A percentile compares a stretch with the other conserved stretches of the same genome.
These are phyloP conservation scores for Chaetoderma sp. DNA, from an alignment of 2,888 invertebrate species.

Conservation along the genomic window DNA sequence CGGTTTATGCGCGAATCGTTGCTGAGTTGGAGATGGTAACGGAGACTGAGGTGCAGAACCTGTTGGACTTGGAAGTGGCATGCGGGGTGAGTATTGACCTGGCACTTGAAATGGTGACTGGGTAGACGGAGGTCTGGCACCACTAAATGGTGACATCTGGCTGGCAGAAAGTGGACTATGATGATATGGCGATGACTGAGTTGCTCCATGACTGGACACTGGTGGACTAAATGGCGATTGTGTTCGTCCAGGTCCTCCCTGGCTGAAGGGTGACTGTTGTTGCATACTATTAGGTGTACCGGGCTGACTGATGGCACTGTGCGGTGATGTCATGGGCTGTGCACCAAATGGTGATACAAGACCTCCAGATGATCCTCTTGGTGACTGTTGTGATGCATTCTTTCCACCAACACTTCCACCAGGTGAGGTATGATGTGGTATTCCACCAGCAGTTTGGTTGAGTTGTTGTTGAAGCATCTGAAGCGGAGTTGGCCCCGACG, in stretches of 20 bases:
- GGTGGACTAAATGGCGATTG: constrained; percentile 49
- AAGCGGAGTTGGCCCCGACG: constrained; percentile 56
- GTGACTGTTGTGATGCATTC: too few relatives aligned
- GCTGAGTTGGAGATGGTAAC: constrained; percentile 40
- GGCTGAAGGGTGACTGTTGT: constrained; percentile 16
- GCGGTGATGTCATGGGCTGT: neutral
- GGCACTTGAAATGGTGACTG: constrained; percentile 21
- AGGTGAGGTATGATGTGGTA: too few relatives aligned
- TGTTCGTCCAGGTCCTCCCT: neutral
- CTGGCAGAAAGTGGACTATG: neutral
- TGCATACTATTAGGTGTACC: neutral
- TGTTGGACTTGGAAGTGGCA: constrained; percentile 15
- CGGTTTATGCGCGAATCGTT: too few relatives aligned
- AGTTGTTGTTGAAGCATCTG: too few relatives aligned
- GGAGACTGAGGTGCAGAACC: constrained; percentile 26
- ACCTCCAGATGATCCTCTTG: too few relatives aligned
- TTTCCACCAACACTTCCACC: too few relatives aligned
- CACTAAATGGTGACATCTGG: neutral
- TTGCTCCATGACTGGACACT: constrained; percentile 26
- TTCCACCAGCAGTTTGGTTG: too few relatives aligned
- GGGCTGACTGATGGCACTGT: constrained; percentile 7
- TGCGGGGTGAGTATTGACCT: constrained; percentile 57
- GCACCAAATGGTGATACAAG: constrained; percentile 29
- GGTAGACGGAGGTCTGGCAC: neutral
- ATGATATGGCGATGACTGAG: constrained; percentile 15